phyloP scores from a whole-genome alignment of 92 coral and sea anemone species.

The Epizoanthus scotinus region DNA sequence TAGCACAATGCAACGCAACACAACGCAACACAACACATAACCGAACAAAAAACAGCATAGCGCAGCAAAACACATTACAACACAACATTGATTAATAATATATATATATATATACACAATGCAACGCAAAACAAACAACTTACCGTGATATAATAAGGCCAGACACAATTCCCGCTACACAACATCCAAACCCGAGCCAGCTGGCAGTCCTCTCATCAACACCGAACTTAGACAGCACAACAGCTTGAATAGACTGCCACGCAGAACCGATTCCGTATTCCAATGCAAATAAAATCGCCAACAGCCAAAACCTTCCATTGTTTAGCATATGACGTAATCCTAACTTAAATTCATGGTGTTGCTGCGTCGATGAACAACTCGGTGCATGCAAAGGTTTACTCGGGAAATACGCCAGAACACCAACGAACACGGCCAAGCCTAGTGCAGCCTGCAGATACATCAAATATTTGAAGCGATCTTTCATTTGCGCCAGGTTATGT shows the following conservation, averaged over 20 bases:
- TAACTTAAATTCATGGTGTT: constrained; percentile 7
- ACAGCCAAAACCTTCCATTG: constrained; percentile 63
- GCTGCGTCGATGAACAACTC: constrained; percentile 7
- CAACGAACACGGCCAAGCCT: not conserved
- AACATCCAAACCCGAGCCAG: constrained; percentile 74
- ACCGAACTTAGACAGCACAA: constrained; percentile 68
- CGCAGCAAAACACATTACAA: too few species aligned
- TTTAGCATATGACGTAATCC: constrained; percentile 26
- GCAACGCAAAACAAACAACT: too few species aligned
- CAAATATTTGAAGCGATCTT: not conserved
- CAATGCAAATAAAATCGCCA: constrained; percentile 61
- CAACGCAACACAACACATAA: too few species aligned
- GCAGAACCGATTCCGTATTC: constrained; percentile 72
- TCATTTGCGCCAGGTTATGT: not conserved
- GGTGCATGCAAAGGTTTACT: constrained; percentile 5
- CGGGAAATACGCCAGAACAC: constrained; percentile 8
- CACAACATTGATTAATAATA: too few species aligned
- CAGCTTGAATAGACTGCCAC: constrained; percentile 72
- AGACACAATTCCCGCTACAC: constrained; percentile 67
- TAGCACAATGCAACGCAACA: too few species aligned
- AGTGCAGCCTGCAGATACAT: constrained; percentile 5
- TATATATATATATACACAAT: too few species aligned
- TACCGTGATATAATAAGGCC: constrained; percentile 40
- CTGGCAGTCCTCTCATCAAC: constrained; percentile 62
- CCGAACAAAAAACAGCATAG: too few species aligned